These are phyloP conservation scores for Tribolium madens DNA, from an alignment of 1,140 invertebrate species.

Conservation along the genomic window DNA sequence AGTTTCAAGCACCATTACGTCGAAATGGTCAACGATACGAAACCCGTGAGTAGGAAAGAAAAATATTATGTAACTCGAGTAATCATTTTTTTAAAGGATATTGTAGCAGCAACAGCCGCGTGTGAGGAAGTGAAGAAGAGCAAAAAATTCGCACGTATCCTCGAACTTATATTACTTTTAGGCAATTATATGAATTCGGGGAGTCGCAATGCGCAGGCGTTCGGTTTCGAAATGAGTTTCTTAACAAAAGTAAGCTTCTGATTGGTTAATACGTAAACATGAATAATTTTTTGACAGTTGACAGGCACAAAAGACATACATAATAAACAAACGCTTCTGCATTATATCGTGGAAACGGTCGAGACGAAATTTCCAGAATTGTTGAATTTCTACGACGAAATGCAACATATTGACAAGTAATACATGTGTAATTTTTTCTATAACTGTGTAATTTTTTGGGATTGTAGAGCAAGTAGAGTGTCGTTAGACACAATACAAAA, in stretches of 20 bases:
- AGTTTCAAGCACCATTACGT: slow-evolving; percentile 89
- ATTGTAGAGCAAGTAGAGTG: slow-evolving; percentile 78
- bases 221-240: slow-evolving; percentile 97
- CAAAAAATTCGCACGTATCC: slow-evolving; percentile 89
- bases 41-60: slow-evolving; percentile 77
- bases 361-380: slow-evolving; percentile 90
- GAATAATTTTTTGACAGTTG: slow-evolving; percentile 73
- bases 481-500: slow-evolving; percentile 90
- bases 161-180: slow-evolving; percentile 90
- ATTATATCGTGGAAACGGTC: slow-evolving; percentile 91
- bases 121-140: slow-evolving; percentile 95
- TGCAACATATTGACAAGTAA: slow-evolving; percentile 83
- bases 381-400: slow-evolving; percentile 86
- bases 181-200: slow-evolving; percentile 97
- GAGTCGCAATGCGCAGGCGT: slow-evolving; percentile 91
- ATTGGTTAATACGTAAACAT: slow-evolving; percentile 6
- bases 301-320: slow-evolving; percentile 95
- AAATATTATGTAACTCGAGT: neutral
- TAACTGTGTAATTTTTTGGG: slow-evolving; percentile 8
- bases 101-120: slow-evolving; percentile 94
- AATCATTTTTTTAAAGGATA: slow-evolving; percentile 73
- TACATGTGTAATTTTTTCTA: slow-evolving; percentile 3
- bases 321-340: slow-evolving; percentile 92
- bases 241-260: slow-evolving; percentile 83
- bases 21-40: slow-evolving; percentile 90